These are phyloP conservation scores for Bursaphelenchus okinawaensis DNA, from an alignment of 2,888 invertebrate genomes.

Conservation along the genomic window DNA sequence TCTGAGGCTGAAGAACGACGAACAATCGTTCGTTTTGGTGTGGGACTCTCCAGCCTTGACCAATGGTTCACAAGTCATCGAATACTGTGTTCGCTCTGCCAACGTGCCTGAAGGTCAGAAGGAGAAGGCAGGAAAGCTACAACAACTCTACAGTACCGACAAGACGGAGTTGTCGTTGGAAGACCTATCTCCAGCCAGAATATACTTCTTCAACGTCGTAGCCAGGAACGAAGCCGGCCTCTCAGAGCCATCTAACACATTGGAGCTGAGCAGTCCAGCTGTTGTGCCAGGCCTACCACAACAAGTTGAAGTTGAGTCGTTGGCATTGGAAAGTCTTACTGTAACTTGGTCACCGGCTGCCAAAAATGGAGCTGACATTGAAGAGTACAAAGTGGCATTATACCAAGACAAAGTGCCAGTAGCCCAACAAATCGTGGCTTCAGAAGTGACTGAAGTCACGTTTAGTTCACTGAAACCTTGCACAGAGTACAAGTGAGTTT, in stretches of 20 bases:
- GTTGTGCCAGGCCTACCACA: slow-evolving; percentile 18
- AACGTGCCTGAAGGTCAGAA: slow-evolving; percentile 4
- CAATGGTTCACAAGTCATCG: slow-evolving; percentile 30
- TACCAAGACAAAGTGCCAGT: not conserved
- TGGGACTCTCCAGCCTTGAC: slow-evolving; percentile 30
- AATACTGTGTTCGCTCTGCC: slow-evolving; percentile 19
- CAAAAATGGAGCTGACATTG: slow-evolving; percentile 3
- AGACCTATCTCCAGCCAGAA: slow-evolving; percentile 20
- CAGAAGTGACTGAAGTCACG: not conserved
- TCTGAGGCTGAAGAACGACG: slow-evolving; percentile 16
- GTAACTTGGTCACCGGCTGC: slow-evolving; percentile 2
- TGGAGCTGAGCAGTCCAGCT: slow-evolving; percentile 28
- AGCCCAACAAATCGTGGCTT: not conserved
- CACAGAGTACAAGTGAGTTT: slow-evolving; percentile 3
- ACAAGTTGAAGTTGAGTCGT: slow-evolving; percentile 1
- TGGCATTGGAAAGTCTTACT: not conserved
- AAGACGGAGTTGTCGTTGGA: slow-evolving; percentile 17
- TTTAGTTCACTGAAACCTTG: slow-evolving; percentile 1
- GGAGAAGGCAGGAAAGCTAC: not conserved
- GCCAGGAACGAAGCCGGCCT: slow-evolving; percentile 33
- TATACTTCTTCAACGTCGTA: slow-evolving; percentile 23
- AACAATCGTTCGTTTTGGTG: slow-evolving; percentile 11
- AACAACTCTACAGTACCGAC: slow-evolving; percentile 3
- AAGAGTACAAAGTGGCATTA: slow-evolving; percentile 4
- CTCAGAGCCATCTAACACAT: slow-evolving; percentile 24